These are phyloP conservation scores for Macrosoma leucophasiata DNA, from an alignment of 2,888 invertebrate genomes.

Conservation along the genomic window DNA sequence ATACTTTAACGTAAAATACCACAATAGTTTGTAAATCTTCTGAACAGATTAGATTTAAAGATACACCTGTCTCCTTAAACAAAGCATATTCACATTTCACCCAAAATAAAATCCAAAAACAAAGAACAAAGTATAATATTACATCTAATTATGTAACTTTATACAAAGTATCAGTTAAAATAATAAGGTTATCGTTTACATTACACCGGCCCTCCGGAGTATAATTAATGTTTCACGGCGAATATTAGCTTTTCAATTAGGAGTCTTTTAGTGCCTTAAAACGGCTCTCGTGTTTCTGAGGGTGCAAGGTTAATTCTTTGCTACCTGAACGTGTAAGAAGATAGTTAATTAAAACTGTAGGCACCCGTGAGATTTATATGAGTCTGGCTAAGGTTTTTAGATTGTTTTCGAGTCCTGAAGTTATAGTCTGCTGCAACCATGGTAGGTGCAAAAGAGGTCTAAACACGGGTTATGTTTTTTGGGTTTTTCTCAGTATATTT, in stretches of 20 bases:
- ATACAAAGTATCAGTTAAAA: constrained; percentile 55
- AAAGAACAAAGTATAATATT: too few species aligned
- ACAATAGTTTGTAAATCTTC: too few species aligned
- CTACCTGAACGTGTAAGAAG: constrained; percentile 46
- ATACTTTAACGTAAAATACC: too few species aligned
- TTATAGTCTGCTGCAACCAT: too few species aligned
- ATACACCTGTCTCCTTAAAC: too few species aligned
- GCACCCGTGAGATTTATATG: constrained; percentile 48
- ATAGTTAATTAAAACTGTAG: constrained; percentile 64
- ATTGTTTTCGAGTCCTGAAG: neutral
- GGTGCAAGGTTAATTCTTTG: constrained; percentile 45
- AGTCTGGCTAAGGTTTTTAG: constrained; percentile 1
- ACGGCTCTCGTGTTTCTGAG: constrained; percentile 53
- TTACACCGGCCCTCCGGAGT: constrained; percentile 55
- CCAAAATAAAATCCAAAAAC: too few species aligned
- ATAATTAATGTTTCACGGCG: constrained; percentile 69
- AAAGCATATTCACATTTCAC: too few species aligned
- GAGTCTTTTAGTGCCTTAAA: constrained; percentile 63
- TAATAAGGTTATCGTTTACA: constrained; percentile 62
- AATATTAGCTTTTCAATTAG: constrained; percentile 74
- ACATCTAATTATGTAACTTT: too few species aligned
- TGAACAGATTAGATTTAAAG: too few species aligned
- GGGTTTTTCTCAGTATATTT: too few species aligned
- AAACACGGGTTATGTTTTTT: too few species aligned
- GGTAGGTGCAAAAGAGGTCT: too few species aligned